Base-by-base conservation (phyloP, 1,140 invertebrate genomes). In the Coenobita brevimanus region DNA sequence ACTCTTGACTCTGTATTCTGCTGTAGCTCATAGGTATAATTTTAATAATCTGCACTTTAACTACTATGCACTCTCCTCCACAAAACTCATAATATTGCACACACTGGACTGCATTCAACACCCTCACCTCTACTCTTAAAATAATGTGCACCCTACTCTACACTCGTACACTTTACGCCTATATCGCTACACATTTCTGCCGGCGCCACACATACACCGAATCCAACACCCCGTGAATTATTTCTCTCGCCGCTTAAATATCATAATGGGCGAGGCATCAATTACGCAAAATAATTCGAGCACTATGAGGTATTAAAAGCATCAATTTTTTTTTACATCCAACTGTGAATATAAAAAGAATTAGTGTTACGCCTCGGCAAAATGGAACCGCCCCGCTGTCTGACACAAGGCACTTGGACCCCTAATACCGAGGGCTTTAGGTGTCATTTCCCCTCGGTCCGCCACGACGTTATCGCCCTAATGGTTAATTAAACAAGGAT, bases 401-500 rank as follows among this genome's bases (percentile, higher is more conserved):
- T 24, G 38, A 10, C 38, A n/a, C 13, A 27, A 8, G 4, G 80
- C 43, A 82, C 0, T 50, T 0, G 33, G 36, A 24, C 38, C 64
- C 38, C 27, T 50, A 69, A 67, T 15, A 60, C 41, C 64, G 13
- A 69, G 6, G 30, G 10, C 54, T n/a, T 30, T 60, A 85, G 27
- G 24, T 8, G 6, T 33, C n/a, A 85, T 85, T 24, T 43, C 24
- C 3, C 50, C 30, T 54, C 21, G 6, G 8, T 10, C 21, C n/a
- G 8, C 38, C 71, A 17, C 71, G 69, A 54, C 71, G 71, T 85
- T 85, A 78, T 76, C 82, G 73, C 71, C 57, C 82, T 76, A 62
- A 85, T 64, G 73, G 57, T 76, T 62, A 85, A 85, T 85, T 76
- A 76, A 75, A 46, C 71, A 75, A 41, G 82, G 73, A 64, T 75